These are phyloP conservation scores for Lasioglossum lativentre DNA, from an alignment of 2,888 invertebrate species.

Conservation along the genomic window DNA sequence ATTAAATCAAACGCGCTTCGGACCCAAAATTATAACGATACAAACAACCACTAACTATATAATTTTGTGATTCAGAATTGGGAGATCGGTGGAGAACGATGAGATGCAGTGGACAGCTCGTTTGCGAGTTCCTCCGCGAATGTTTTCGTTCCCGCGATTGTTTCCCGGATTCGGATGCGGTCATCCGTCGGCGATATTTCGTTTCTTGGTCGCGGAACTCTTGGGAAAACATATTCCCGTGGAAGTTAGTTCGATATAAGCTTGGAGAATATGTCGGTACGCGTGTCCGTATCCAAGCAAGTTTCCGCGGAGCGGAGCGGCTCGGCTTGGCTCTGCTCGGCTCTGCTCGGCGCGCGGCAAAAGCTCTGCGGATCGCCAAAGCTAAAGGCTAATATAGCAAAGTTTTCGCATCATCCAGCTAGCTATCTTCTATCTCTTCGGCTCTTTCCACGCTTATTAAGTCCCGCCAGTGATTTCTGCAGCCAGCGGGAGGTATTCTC, in stretches of 20 bases:
- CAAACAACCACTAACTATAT: neutral
- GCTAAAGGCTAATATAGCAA: constrained; percentile 82
- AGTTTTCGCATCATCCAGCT: constrained; percentile 84
- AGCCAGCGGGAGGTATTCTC: constrained; percentile 73
- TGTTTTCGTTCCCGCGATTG: neutral
- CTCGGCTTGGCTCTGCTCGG: constrained; percentile 24
- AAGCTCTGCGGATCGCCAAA: constrained; percentile 82
- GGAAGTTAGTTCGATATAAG: constrained; percentile 63
- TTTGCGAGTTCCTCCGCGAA: neutral
- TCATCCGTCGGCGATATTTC: constrained; percentile 30
- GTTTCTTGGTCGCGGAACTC: constrained; percentile 34
- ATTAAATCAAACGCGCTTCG: neutral
- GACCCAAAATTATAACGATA: neutral
- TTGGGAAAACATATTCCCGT: constrained; percentile 48
- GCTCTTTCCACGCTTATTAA: constrained; percentile 83
- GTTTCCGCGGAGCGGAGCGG: constrained; percentile 76
- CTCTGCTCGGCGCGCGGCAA: constrained; percentile 67
- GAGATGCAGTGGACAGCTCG: neutral
- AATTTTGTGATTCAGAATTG: neutral
- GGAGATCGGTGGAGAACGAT: neutral
- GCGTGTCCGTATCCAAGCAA: constrained; percentile 69
- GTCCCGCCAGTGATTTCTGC: constrained; percentile 82
- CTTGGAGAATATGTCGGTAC: constrained; percentile 53
- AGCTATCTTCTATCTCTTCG: constrained; percentile 81
- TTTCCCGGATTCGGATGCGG: constrained; percentile 35